Conservation (phyloP, 2,797 vertebrate genomes). For the Anniella stebbinsi region DNA sequence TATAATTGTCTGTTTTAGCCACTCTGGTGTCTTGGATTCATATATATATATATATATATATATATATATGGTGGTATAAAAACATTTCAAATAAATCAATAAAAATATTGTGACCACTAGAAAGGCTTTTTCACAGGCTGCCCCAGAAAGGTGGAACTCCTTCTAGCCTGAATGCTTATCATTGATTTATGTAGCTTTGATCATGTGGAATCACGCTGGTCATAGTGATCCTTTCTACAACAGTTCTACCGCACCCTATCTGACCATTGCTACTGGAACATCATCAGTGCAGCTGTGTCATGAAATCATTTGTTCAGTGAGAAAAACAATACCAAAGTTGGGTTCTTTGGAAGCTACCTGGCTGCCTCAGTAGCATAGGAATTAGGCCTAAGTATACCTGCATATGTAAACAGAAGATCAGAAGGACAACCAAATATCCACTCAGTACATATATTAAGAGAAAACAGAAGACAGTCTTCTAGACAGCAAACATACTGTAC, state of each 20-base stretch:
- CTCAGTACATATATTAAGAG: constrained; percentile 48
- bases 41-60: neutral
- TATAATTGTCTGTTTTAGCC: neutral
- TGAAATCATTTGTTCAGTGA: neutral
- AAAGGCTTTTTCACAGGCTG: neutral
- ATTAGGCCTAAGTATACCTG: neutral
- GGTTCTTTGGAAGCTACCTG: neutral
- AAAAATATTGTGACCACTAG: neutral
- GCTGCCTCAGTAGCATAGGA: neutral
- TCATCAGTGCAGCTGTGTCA: neutral
- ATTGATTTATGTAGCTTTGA: neutral
- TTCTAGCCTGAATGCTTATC: neutral
- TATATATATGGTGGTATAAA: neutral
- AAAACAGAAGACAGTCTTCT: constrained; percentile 57
- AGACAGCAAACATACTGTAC: constrained; percentile 64
- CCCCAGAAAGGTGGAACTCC: neutral
- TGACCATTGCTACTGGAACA: neutral
- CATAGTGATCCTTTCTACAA: neutral
- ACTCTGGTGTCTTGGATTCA: neutral
- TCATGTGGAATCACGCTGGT: neutral
- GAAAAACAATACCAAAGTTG: neutral
- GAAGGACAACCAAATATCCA: constrained; percentile 26
- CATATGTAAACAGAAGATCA: constrained; percentile 11
- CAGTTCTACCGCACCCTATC: no score
- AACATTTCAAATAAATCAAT: neutral